Percentiles rank a stretch among this genome's conserved stretches.
Evolutionary conservation across 2,888 invertebrate species (phyloP).

Genomic region (Apeira syringaria): DNA sequence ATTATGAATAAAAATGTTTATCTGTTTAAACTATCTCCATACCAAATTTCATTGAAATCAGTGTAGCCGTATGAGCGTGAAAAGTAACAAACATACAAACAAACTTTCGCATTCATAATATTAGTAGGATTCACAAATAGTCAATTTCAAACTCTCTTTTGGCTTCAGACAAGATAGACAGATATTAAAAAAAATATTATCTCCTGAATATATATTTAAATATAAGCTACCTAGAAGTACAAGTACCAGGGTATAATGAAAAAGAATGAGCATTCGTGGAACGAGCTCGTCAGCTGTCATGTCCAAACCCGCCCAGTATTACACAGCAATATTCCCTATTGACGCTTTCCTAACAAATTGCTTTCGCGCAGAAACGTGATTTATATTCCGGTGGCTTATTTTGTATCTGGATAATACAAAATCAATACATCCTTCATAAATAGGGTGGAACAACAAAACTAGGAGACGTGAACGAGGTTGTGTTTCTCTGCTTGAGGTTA

Average conservation of each 20-base stretch:
- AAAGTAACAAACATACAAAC: too few relatives aligned
- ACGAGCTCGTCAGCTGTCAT: conserved; percentile 14
- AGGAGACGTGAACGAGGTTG: neutral
- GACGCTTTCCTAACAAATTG: conserved; percentile 25
- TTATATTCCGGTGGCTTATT: conserved; percentile 31
- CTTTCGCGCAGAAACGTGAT: conserved; percentile 26
- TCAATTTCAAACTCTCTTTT: too few relatives aligned
- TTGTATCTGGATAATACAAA: conserved; percentile 26
- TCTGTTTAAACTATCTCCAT: too few relatives aligned
- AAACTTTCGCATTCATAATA: too few relatives aligned
- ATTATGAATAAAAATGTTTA: too few relatives aligned
- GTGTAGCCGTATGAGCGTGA: too few relatives aligned
- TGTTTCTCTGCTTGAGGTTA: neutral
- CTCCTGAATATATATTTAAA: too few relatives aligned
- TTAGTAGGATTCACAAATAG: too few relatives aligned
- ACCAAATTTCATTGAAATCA: too few relatives aligned
- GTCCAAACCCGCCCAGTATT: conserved; percentile 12
- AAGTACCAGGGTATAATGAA: conserved; percentile 2
- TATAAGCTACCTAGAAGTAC: too few relatives aligned
- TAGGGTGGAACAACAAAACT: conserved; percentile 11
- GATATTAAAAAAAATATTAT: too few relatives aligned
- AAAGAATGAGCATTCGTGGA: conserved; percentile 7
- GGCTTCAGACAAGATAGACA: too few relatives aligned
- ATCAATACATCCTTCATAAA: conserved; percentile 26
- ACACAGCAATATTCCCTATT: conserved; percentile 20